Base-by-base conservation (phyloP, 2,113 vertebrate species). In the Acrocephalus arundinaceus region DNA sequence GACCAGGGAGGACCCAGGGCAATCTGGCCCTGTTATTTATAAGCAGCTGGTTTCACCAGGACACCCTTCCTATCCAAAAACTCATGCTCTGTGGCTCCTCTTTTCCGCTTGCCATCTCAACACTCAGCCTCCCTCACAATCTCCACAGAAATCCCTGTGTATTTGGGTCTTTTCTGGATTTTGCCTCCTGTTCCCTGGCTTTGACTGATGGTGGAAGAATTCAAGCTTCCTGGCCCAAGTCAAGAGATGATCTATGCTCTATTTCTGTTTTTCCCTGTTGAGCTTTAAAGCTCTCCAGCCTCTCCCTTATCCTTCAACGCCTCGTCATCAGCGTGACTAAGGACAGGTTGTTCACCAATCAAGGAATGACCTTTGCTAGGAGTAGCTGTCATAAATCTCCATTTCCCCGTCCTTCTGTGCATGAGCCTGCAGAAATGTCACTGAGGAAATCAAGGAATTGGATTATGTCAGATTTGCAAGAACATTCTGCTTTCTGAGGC, bases 311-410 rank as follows among this genome's bases (percentile, higher is more conserved):
- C 96, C 86, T 68, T 86, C 90, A 93, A 25, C 0, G 5, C 88
- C 79, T 78, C 10, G 2, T 95, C 92, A 92, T 90, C 94, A 92
- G 88, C 41, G 19, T 95, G 83, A 95, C 90, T 95, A 89, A 95
- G 90, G 94, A 87, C 75, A 93, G 37, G 68, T 83, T 94, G 90
- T 84, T 94, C 90, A 78, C 85, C 85, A 96, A 80, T 71, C 90
- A 92, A 88, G 59, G 57, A 80, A 75, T 93, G 83, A 96, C 95
- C 93, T 97, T 97, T 97, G 88, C 95, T 90, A 81, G 85, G 81
- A 97, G 96, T 92, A 95, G 85, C 87, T 92, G 52, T 71, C 65
- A 22, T 88, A 93, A 88, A 92, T 96, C 75, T 93, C 71, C 22
- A 51, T 77, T 94, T 92, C 52, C 68, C 54, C 25, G 10, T 71